Evolutionary conservation across 2,888 invertebrate genomes (phyloP).

Genomic region (Onthophagus sagittarius): DNA sequence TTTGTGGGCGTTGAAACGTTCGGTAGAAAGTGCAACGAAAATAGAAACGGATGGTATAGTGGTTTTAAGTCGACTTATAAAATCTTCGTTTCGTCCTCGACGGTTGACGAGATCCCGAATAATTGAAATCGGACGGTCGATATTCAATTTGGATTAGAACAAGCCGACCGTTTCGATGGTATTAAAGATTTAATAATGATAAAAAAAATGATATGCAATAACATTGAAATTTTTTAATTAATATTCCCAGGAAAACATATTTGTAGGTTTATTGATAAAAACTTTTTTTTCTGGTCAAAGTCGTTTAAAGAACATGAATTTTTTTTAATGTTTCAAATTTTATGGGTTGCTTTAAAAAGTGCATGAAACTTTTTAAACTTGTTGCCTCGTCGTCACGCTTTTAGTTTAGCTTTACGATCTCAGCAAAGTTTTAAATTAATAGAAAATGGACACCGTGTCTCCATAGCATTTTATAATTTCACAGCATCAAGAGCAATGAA

Average conservation of each 20-base stretch:
- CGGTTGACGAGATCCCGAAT: background rate
- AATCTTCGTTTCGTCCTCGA: background rate
- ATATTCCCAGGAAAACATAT: background rate
- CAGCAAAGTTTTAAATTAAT: background rate
- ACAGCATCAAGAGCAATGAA: background rate
- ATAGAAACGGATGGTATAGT: background rate
- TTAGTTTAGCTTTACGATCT: background rate
- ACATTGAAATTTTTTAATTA: background rate
- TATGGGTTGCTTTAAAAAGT: background rate
- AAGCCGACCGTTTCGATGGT: background rate
- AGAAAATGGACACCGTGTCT: background rate
- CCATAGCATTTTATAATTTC: background rate
- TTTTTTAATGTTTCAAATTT: background rate
- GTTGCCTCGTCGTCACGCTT: background rate
- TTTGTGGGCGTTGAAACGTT: background rate
- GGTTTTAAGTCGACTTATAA: background rate
- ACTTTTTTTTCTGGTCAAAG: too few species aligned
- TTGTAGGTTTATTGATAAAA: too few species aligned
- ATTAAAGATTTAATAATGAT: background rate
- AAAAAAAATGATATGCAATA: background rate
- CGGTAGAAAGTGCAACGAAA: background rate
- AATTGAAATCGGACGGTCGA: background rate
- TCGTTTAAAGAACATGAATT: too few species aligned
- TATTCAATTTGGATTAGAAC: background rate
- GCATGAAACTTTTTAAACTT: background rate